Conservation (phyloP, 2,113 vertebrate genomes). For the Litocranius walleri region DNA sequence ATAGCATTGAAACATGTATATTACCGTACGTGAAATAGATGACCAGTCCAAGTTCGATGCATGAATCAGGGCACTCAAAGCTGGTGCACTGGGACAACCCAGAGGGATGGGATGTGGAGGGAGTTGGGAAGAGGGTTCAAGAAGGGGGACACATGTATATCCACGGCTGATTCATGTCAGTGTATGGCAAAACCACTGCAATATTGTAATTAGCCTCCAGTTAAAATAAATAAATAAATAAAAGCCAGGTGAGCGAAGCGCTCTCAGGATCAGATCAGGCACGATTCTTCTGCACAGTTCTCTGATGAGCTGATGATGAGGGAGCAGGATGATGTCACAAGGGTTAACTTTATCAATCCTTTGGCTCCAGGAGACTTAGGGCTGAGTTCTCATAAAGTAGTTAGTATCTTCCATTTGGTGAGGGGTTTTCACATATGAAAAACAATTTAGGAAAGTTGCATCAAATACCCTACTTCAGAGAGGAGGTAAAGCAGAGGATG, state of each 20-base stretch:
- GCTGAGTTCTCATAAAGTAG: neutral
- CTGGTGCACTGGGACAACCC: neutral
- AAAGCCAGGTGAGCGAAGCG: neutral
- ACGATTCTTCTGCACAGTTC: fast-evolving
- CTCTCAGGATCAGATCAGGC: neutral
- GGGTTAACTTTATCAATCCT: neutral
- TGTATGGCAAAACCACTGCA: neutral
- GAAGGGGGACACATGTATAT: neutral
- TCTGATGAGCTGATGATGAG: neutral
- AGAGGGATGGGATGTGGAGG: neutral
- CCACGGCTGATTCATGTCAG: neutral
- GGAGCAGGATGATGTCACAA: neutral
- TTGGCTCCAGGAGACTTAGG: neutral
- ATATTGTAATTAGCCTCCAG: neutral
- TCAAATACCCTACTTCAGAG: neutral
- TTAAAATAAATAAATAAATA: neutral
- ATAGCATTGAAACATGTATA: neutral
- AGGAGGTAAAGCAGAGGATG: neutral
- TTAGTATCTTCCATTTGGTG: neutral
- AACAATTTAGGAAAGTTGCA: neutral
- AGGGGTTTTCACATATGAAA: neutral
- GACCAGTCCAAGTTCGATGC: neutral
- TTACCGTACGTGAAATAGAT: neutral
- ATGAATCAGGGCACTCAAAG: neutral
- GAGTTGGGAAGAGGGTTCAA: neutral